Evolutionary conservation across 2,797 vertebrate species (phyloP), one percentile per base, ranked within the genome.

Genomic region (Anniella stebbinsi): DNA sequence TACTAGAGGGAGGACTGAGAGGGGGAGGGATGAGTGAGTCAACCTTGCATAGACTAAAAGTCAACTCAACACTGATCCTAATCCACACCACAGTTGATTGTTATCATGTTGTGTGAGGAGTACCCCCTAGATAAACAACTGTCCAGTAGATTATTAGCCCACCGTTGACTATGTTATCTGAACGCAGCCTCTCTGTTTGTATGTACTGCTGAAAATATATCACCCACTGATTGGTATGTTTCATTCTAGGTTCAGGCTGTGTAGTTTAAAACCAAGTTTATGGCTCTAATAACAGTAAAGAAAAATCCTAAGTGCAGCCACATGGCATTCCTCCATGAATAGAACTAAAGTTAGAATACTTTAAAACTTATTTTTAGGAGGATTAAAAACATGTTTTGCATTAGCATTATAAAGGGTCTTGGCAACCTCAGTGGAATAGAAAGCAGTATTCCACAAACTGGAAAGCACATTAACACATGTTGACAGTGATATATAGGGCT

Each of bases 221-320:
- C 66, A 70, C 8, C 66, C 66, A 51, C 28, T 70, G 11, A 18
- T 45, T 36, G 11, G 48, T 85, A 51, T 36, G 33, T 51, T 85
- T 85, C 67, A 72, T 36, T 18, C 4, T 17, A 72, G 67, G 51
- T 72, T 85, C 45, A 54, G 5, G 13, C 36, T 85, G 10, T 45
- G 45, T 54, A 54, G 45, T 36, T 72, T 51, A 85, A 85, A 85
- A 72, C 75, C 67, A 72, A 85, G 30, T 70, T n/a, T 72, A 72
- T 36, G 45, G 69, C 45, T 72, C 9, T 36, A 85, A 72, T 48
- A 45, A 51, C 41, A 69, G 66, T 67, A 66, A 84, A 48, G 41
- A 84, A 84, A 45, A 84, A 84, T 33, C 45, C 11, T 28, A 84
- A 67, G 17, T 67, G 28, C 66, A 60, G 38, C 15, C 63, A 30